Conservation (phyloP, 92 coral and sea anemone genomes). For the Virgularia gustaviana region DNA sequence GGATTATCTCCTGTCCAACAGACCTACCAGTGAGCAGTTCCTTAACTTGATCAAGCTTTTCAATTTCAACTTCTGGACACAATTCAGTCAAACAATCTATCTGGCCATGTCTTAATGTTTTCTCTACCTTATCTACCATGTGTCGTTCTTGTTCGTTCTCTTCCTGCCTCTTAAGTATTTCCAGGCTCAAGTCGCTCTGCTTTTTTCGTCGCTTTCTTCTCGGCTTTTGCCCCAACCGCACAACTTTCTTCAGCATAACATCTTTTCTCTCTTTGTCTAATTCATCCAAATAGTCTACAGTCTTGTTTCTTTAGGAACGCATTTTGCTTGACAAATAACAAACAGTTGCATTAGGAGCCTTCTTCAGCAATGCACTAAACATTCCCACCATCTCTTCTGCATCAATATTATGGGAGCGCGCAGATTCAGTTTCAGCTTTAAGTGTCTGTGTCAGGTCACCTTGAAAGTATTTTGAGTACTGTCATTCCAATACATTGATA, state of each 20-base stretch:
- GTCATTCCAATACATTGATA: too few relatives aligned
- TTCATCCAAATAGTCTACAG: constrained; percentile 12
- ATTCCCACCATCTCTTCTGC: too few relatives aligned
- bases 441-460: too few relatives aligned
- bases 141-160: constrained; percentile 4
- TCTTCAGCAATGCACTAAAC: too few relatives aligned
- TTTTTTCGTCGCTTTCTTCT: constrained; percentile 6
- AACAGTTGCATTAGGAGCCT: neutral
- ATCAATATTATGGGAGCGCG: too few relatives aligned
- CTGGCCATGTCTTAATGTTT: neutral
- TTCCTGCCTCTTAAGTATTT: neutral
- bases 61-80: constrained; percentile 15
- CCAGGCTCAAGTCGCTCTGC: constrained; percentile 2
- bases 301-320: constrained; percentile 2
- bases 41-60: neutral
- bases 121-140: neutral
- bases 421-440: too few relatives aligned
- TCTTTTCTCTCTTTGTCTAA: constrained; percentile 12
- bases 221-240: neutral
- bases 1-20: neutral
- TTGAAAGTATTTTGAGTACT: too few relatives aligned
- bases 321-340: neutral
- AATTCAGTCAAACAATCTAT: neutral
- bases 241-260: neutral
- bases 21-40: constrained; percentile 15